Conservation (phyloP, 2,888 invertebrate genomes). For the Eristalis arbustorum region DNA sequence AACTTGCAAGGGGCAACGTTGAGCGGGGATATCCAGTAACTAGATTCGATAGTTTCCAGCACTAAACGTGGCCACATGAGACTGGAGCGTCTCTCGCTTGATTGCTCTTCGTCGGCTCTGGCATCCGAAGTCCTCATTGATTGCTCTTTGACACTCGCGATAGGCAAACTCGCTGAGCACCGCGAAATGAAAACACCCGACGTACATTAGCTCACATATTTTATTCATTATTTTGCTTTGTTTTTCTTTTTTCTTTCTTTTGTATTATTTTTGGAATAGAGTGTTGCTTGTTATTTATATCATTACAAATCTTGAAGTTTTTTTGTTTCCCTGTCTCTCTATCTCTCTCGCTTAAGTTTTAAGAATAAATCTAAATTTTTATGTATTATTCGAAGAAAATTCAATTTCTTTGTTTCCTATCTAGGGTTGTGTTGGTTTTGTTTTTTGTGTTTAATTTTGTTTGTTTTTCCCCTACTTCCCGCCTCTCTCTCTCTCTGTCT, state of each 20-base stretch:
- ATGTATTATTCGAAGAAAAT: constrained; percentile 19
- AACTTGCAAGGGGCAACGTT: too few relatives aligned
- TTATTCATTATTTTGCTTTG: neutral
- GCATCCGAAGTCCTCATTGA: too few relatives aligned
- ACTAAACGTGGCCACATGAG: too few relatives aligned
- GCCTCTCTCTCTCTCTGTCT: too few relatives aligned
- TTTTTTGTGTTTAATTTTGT: neutral
- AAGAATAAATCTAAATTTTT: constrained; percentile 7
- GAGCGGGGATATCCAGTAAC: too few relatives aligned
- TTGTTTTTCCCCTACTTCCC: too few relatives aligned
- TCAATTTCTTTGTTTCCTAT: constrained; percentile 20
- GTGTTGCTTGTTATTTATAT: constrained; percentile 1
- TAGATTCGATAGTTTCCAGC: too few relatives aligned
- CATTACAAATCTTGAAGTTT: constrained; percentile 17
- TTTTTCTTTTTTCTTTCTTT: neutral
- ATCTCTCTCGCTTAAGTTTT: constrained; percentile 24
- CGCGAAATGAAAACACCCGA: too few relatives aligned
- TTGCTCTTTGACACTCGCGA: too few relatives aligned
- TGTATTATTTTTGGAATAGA: neutral
- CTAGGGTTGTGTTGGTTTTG: constrained; percentile 2
- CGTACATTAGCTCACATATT: neutral
- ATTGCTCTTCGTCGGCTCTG: too few relatives aligned
- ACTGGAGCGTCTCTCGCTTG: too few relatives aligned
- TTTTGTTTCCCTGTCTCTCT: constrained; percentile 23
- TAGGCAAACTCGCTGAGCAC: too few relatives aligned